Evolutionary conservation across 2,113 vertebrate species (phyloP), one percentile per base, ranked within the genome.

Genomic region (Callionymus lyra): DNA sequence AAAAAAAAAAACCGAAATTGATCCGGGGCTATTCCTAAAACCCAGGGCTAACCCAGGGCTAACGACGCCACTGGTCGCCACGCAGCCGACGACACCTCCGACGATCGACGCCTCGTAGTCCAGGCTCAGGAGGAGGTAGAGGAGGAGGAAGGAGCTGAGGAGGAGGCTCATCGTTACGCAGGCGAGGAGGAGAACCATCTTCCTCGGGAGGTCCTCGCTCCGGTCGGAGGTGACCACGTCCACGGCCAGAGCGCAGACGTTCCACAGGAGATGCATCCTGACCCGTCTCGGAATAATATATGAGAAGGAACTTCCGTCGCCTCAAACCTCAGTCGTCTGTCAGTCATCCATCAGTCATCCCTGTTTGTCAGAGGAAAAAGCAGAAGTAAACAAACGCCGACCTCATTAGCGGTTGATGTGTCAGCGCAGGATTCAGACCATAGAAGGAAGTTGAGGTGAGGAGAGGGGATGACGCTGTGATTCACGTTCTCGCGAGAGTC

Each of bases 81-180:
- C 49, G 10, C 54, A 60, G 12, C 21, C 69, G 6, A 49, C 47
- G 14, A 71, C 27, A 4, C 63, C 1, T 2, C 79, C 57, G 0
- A 80, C 64, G 14, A 76, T 59, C 2, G 41, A 14, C 1, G 60
- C 32, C 2, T 50, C 45, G 2, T 81, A 79, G 36, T 76, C 41
- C 36, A 88, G 57, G 21, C 80, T 60, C 53, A 82, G 81, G 31
- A 45, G 61, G 47, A 88, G 82, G 70, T 83, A 82, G 0, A 86
- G 59, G n/a, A 86, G 70, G 31, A 94, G 76, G 15, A 92, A 63
- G 38, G 62, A 41, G 19, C 76, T 78, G 6, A 85, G 75, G 33
- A 87, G 14, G 14, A 90, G 56, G 53, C 89, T 85, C 33, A 76
- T 74, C 2, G 70, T 31, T 19, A 71, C 76, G 13, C 90, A 97